These are phyloP conservation scores for Lepidocolaptes lacrymiger DNA, from an alignment of 2,797 vertebrate genomes.

Conservation along the genomic window DNA sequence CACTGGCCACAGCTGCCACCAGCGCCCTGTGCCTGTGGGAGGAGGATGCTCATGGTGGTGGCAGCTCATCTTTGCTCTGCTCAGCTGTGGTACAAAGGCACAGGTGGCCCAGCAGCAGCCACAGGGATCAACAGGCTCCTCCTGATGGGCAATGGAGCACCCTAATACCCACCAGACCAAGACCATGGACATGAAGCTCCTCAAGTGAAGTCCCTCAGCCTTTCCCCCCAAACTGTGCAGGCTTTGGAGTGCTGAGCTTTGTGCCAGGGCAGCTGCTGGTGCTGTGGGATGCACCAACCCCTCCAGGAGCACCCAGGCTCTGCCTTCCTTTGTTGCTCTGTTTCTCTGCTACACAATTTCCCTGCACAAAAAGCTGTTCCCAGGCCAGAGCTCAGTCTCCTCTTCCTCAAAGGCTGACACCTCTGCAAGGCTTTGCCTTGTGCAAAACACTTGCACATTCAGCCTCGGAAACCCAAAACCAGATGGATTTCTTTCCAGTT, in stretches of 20 bases:
- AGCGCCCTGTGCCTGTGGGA: neutral
- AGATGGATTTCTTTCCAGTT: neutral
- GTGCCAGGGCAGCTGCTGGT: neutral
- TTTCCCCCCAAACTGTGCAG: neutral
- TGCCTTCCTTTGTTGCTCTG: neutral
- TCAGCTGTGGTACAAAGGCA: neutral
- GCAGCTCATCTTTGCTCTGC: neutral
- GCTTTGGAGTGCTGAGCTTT: neutral
- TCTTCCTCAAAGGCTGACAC: neutral
- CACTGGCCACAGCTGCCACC: accelerated
- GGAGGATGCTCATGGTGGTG: neutral
- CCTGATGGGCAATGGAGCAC: accelerated
- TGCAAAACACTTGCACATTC: neutral
- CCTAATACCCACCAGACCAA: neutral
- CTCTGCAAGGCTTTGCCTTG: neutral
- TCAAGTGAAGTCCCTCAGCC: neutral
- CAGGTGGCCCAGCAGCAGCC: neutral
- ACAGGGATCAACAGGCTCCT: neutral
- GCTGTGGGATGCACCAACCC: neutral
- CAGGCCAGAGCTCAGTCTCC: neutral
- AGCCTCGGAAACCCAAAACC: neutral
- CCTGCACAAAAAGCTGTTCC: neutral
- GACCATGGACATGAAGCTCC: neutral
- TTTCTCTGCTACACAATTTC: neutral
- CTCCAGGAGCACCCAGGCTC: neutral